phyloP scores from a whole-genome alignment of 1,140 invertebrate genomes.

The Zaprionus ornatus region DNA sequence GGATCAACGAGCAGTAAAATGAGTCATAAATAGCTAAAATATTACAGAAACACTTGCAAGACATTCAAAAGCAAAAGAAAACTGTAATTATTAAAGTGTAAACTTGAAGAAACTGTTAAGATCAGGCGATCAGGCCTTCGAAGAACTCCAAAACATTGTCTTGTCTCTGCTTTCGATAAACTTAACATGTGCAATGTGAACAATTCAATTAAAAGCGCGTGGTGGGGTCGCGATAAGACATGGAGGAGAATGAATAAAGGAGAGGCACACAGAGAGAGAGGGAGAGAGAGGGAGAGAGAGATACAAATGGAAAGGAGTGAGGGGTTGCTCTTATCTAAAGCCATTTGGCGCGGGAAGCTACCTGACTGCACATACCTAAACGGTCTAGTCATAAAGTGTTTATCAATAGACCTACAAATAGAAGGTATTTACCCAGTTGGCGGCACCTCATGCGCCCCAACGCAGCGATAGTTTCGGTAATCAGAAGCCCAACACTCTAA shows the following conservation, averaged over 20 bases:
- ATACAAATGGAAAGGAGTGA: not conserved
- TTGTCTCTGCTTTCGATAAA: slow-evolving; percentile 32
- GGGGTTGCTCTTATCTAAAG: slow-evolving; percentile 54
- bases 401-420: slow-evolving; percentile 35
- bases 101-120: not conserved
- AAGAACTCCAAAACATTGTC: slow-evolving; percentile 2
- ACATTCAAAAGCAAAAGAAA: not conserved
- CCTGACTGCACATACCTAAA: slow-evolving; percentile 7
- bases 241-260: not conserved
- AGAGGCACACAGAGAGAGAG: not conserved
- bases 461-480: slow-evolving; percentile 12
- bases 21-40: not conserved
- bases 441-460: not conserved
- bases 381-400: slow-evolving; percentile 19
- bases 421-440: slow-evolving; percentile 6
- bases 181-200: slow-evolving; percentile 29
- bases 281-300: not conserved
- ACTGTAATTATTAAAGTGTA: not conserved
- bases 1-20: not conserved
- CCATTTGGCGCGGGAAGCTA: slow-evolving; percentile 26
- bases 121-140: not conserved
- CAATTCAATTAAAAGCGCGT: slow-evolving; percentile 55
- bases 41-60: not conserved
- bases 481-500: slow-evolving; percentile 2
- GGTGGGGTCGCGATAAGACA: slow-evolving; percentile 10